Evolutionary conservation across 2,113 vertebrate genomes (phyloP).

Genomic region (Archilochus colubris): DNA sequence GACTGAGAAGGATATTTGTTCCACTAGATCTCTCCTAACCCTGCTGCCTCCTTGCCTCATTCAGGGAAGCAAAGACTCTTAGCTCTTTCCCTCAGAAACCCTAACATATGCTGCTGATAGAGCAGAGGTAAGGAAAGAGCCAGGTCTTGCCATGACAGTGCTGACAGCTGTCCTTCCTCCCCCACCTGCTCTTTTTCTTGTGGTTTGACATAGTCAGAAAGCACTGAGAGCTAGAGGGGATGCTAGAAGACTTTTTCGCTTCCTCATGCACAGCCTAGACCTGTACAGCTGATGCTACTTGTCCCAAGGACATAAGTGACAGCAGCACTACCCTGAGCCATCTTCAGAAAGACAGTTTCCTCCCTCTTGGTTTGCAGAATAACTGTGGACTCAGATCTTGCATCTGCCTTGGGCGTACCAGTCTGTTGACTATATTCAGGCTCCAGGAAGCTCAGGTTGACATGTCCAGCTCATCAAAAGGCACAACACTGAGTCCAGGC

Average conservation of each 20-base stretch:
- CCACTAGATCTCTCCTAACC: neutral
- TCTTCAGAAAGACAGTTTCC: neutral
- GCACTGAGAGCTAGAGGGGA: neutral
- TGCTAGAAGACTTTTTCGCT: neutral
- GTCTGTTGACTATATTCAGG: neutral
- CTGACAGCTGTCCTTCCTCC: neutral
- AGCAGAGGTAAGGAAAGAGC: neutral
- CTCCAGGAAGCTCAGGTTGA: neutral
- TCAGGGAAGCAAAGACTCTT: neutral
- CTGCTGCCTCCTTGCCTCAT: neutral
- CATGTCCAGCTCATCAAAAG: neutral
- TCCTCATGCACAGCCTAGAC: neutral
- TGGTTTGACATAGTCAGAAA: neutral
- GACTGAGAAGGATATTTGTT: neutral
- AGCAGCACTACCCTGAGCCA: neutral
- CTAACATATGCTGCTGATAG: neutral
- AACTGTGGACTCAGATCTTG: neutral
- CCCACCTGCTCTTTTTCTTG: neutral
- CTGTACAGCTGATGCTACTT: neutral
- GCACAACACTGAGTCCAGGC: neutral
- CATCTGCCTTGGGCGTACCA: neutral
- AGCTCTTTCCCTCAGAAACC: neutral
- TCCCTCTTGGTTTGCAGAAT: neutral
- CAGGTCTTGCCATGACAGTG: neutral
- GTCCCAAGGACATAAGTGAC: neutral